Conservation (phyloP, 2,888 invertebrate genomes). For the Achlya flavicornis region DNA sequence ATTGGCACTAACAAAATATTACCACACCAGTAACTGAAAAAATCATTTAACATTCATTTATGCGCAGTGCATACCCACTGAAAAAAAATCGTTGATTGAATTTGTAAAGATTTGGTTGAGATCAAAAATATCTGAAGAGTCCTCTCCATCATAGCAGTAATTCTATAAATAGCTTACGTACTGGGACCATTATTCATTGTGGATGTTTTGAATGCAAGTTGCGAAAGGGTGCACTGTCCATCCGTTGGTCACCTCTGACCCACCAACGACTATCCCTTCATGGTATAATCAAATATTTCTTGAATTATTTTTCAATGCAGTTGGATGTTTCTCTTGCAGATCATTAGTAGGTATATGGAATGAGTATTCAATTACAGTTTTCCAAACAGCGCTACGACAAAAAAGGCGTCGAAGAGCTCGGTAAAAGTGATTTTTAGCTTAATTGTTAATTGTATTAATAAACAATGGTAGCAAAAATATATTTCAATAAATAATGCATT, state of each 20-base stretch:
- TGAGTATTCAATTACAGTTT: neutral
- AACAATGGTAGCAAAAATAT: constrained; percentile 6
- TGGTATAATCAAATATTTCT: no score
- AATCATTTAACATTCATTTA: no score
- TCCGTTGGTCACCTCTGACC: constrained; percentile 81
- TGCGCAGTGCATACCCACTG: no score
- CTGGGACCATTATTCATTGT: neutral
- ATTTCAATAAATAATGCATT: constrained; percentile 39
- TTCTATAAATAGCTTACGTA: neutral
- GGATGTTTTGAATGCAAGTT: constrained; percentile 38
- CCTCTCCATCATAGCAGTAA: no score
- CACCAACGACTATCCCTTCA: constrained; percentile 46
- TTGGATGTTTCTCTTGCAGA: neutral
- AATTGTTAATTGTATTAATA: neutral
- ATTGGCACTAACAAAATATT: no score
- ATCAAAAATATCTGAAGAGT: no score
- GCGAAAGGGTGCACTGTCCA: constrained; percentile 67
- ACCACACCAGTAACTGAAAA: no score
- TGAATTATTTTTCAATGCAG: neutral
- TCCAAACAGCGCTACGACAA: neutral
- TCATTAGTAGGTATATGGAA: neutral
- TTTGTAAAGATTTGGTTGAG: no score
- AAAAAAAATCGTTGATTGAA: no score
- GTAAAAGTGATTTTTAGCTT: neutral
- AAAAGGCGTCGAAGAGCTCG: no score